Evolutionary conservation across 2,113 vertebrate species (phyloP).

Genomic region (Actinemys pallida): DNA sequence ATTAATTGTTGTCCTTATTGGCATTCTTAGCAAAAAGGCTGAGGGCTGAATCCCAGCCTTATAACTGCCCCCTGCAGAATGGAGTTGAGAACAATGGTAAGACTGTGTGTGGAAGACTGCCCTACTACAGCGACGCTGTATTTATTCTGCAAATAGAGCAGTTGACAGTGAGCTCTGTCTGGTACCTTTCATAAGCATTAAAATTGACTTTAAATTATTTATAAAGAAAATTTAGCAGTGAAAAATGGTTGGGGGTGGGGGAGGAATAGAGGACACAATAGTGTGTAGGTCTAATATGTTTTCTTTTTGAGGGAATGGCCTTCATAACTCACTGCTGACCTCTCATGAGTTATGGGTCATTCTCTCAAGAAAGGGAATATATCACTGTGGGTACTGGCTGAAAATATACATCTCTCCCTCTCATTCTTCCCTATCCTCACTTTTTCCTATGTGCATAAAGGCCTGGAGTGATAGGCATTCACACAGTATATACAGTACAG

Average conservation of each 20-base stretch:
- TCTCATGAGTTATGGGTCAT: not conserved
- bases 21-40: not conserved
- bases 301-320: not conserved
- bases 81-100: not conserved
- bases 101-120: not conserved
- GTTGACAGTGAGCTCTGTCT: not conserved
- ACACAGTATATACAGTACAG: not conserved
- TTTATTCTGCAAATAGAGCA: not conserved
- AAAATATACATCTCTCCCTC: not conserved
- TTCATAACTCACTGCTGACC: not conserved
- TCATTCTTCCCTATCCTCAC: not conserved
- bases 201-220: not conserved
- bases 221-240: not conserved
- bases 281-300: not conserved
- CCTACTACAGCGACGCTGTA: not conserved
- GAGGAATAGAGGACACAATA: not conserved
- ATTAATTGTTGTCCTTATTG: not conserved
- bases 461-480: not conserved
- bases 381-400: not conserved
- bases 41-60: not conserved
- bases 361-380: not conserved
- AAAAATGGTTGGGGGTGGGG: not conserved
- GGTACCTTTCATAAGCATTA: not conserved
- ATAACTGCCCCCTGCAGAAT: not conserved
- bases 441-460: not conserved